Evolutionary conservation across 1,140 invertebrate species (phyloP).

Genomic region (Prorops nasuta): DNA sequence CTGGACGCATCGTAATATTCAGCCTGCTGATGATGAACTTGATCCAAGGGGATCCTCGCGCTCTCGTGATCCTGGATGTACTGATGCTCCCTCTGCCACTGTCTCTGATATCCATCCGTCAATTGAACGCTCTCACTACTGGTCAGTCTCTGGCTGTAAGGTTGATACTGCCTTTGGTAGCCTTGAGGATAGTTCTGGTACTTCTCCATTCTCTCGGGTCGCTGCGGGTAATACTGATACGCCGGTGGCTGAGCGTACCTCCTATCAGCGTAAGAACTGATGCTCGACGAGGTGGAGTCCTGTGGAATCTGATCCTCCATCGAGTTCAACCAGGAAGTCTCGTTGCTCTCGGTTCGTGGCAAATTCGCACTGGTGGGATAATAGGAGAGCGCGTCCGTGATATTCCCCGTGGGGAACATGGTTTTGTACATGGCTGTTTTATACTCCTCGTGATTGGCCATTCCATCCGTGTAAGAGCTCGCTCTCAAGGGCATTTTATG

Average conservation of each 20-base stretch:
- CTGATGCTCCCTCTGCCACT: slow-evolving; percentile 48
- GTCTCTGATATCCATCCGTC: slow-evolving; percentile 43
- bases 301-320: slow-evolving; percentile 60
- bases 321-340: slow-evolving; percentile 60
- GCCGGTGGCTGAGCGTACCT: slow-evolving; percentile 53
- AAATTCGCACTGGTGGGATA: slow-evolving; percentile 69
- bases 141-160: slow-evolving; percentile 38
- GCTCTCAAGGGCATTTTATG: slow-evolving; percentile 59
- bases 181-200: slow-evolving; percentile 49
- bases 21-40: slow-evolving; percentile 51
- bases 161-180: slow-evolving; percentile 48
- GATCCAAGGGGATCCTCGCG: slow-evolving; percentile 38
- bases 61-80: slow-evolving; percentile 41
- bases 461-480: slow-evolving; percentile 54
- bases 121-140: slow-evolving; percentile 38
- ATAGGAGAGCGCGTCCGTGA: slow-evolving; percentile 74
- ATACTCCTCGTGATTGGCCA: slow-evolving; percentile 66
- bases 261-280: slow-evolving; percentile 61
- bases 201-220: no score
- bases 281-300: slow-evolving; percentile 61
- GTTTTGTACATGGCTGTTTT: slow-evolving; percentile 65
- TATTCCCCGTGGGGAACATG: slow-evolving; percentile 70
- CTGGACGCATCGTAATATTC: slow-evolving; percentile 60
- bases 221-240: slow-evolving; percentile 47
- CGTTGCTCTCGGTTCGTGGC: slow-evolving; percentile 59